Conservation (phyloP, 1,140 invertebrate species). For the Monomorium pharaonis region DNA sequence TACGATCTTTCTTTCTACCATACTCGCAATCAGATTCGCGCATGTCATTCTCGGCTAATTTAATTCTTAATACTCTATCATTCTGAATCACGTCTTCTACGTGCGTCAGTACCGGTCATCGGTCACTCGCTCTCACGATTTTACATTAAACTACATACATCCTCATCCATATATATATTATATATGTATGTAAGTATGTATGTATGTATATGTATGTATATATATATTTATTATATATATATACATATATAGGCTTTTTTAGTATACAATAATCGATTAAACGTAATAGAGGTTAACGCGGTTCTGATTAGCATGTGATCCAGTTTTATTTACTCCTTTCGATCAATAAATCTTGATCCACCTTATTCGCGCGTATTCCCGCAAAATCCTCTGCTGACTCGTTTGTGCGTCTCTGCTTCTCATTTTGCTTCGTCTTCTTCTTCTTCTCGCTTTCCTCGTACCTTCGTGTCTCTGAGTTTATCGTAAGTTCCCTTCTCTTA, state of each 20-base stretch:
- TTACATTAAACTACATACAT: constrained; percentile 49
- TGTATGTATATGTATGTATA: constrained; percentile 44
- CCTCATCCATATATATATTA: constrained; percentile 27
- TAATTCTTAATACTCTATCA: constrained; percentile 31
- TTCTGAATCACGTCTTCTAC: constrained; percentile 15
- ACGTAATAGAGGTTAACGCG: constrained; percentile 85
- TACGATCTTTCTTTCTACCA: constrained; percentile 48
- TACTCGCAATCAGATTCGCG: constrained; percentile 37
- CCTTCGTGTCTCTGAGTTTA: background rate
- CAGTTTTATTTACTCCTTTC: constrained; percentile 74
- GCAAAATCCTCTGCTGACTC: constrained; percentile 67
- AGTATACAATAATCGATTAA: constrained; percentile 84
- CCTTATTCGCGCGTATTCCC: constrained; percentile 26
- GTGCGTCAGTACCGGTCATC: background rate
- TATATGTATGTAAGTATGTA: constrained; percentile 43
- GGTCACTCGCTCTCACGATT: constrained; percentile 31
- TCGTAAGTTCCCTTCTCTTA: constrained; percentile 24
- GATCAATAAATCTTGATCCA: constrained; percentile 52
- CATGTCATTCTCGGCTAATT: constrained; percentile 35
- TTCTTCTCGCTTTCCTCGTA: background rate
- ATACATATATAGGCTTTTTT: constrained; percentile 76
- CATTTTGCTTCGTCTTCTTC: constrained; percentile 22
- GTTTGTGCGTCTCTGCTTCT: constrained; percentile 49
- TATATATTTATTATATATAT: background rate
- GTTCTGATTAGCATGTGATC: constrained; percentile 85